Percentiles rank a stretch among this genome's conserved stretches.
Conservation (phyloP, 2,113 vertebrate genomes). For the Amia ocellicauda region DNA sequence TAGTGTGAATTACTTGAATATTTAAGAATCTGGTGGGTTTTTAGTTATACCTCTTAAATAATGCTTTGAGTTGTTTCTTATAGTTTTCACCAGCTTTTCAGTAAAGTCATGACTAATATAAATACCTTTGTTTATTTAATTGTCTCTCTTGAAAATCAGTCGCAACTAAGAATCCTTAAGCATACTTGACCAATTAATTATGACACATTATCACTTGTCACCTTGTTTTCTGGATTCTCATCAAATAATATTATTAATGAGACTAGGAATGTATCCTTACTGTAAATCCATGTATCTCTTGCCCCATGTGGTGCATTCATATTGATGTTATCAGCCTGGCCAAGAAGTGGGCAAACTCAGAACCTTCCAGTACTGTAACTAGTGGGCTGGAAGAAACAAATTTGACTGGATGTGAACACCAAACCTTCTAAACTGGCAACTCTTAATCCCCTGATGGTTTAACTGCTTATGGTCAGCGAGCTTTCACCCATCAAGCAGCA, state of each 20-base stretch:
- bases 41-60: too few relatives aligned
- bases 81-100: too few relatives aligned
- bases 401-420: conserved; percentile 69
- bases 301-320: conserved; percentile 44
- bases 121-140: too few relatives aligned
- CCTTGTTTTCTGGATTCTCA: too few relatives aligned
- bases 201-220: neutral
- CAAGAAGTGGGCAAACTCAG: conserved; percentile 29
- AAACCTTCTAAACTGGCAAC: conserved; percentile 42
- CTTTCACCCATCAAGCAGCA: conserved; percentile 30
- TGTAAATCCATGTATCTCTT: conserved; percentile 32
- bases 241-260: neutral
- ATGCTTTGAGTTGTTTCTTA: too few relatives aligned
- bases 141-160: too few relatives aligned
- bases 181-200: too few relatives aligned
- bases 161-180: too few relatives aligned
- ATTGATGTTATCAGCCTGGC: conserved; percentile 40
- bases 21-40: too few relatives aligned
- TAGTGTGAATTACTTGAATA: too few relatives aligned
- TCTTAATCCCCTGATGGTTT: conserved; percentile 55
- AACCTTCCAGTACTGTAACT: conserved; percentile 44
- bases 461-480: conserved; percentile 68
- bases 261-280: neutral
- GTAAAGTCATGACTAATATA: too few relatives aligned
- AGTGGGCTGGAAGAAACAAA: conserved; percentile 64